Base-by-base conservation (phyloP, 37 sponge, comb jelly and placozoan genomes). In the Dysidea cf. avara region DNA sequence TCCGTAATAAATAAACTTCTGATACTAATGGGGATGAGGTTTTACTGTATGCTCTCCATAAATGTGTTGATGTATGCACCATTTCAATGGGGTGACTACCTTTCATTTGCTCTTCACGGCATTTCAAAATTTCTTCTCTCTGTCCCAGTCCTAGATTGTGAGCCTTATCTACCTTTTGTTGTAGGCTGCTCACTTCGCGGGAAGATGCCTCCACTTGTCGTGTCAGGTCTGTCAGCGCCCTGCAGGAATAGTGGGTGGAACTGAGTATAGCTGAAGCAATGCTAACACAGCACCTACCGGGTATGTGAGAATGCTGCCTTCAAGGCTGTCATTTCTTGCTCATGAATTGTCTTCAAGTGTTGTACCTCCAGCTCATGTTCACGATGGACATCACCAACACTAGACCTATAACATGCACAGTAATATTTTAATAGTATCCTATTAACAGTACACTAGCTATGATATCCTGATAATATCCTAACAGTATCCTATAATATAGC, bases 251-350 rank as follows among this genome's bases (percentile, higher is more conserved):
- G 39, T 29, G 61, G 29, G 61, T 33, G 61, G 61, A 60, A 28
- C 57, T 26, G 7, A 13, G 7, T 22, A n/a, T n/a, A 56, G 57
- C 7, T 26, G 25, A 14, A 7, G 5, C 7, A 34, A 34, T 35
- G 43, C 13, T 4, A 39, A 32, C 52, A 25, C 62, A 9, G 29
- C 3, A 3, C 55, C 6, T 64, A 92, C 92, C 89, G 72, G 17
- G 92, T 83, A 75, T 92, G 92, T 4, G 92, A 81, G 67, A 79
- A 76, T 22, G 92, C 68, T 24, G 62, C 34, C 34, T 77, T 83
- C 40, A 87, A 35, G 40, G 89, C 76, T 24, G 73, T 80, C 34
- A 92, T 21, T 31, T 92, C 84, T 30, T 92, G 84, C 22, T 58
- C 34, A 76, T 92, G 89, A 9, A 82, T 25, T 7, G 66, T 72